Conservation (phyloP, 1,140 invertebrate genomes). For the Drosophila paulistorum region DNA sequence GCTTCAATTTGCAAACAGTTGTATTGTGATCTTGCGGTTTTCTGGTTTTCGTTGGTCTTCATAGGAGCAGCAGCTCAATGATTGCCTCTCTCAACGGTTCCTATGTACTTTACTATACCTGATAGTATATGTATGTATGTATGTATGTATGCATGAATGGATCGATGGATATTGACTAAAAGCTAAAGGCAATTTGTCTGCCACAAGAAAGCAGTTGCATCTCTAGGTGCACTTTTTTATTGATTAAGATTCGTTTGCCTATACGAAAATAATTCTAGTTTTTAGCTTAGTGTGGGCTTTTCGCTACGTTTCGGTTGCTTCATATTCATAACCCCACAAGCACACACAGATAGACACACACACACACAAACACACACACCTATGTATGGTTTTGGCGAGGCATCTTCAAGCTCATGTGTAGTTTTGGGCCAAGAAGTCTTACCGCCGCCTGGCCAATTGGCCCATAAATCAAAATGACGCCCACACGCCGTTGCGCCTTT, state of each 20-base stretch:
- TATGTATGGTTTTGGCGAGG: conserved; percentile 19
- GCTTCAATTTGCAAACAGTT: conserved; percentile 15
- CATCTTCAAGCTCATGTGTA: conserved; percentile 24
- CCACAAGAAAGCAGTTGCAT: conserved; percentile 53
- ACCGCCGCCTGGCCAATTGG: conserved; percentile 59
- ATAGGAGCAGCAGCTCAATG: conserved; percentile 3
- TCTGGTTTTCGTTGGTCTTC: conserved; percentile 1
- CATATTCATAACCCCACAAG: not conserved
- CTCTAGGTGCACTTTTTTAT: conserved; percentile 46
- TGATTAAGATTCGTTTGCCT: conserved; percentile 59
- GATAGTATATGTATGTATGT: too few relatives aligned
- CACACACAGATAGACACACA: not conserved
- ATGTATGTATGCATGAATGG: too few relatives aligned
- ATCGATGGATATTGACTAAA: not conserved
- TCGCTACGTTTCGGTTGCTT: not conserved
- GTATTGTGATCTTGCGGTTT: conserved; percentile 28
- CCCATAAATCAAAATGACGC: conserved; percentile 74
- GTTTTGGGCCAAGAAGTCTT: conserved; percentile 32
- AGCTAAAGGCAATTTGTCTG: too few relatives aligned
- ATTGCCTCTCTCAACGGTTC: not conserved
- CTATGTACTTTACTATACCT: not conserved
- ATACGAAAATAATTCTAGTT: conserved; percentile 3
- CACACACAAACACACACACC: not conserved
- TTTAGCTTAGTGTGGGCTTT: conserved; percentile 5
- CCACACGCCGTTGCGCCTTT: conserved; percentile 52